Evolutionary conservation across 2,797 vertebrate species (phyloP).

Genomic region (Argentina silus): DNA sequence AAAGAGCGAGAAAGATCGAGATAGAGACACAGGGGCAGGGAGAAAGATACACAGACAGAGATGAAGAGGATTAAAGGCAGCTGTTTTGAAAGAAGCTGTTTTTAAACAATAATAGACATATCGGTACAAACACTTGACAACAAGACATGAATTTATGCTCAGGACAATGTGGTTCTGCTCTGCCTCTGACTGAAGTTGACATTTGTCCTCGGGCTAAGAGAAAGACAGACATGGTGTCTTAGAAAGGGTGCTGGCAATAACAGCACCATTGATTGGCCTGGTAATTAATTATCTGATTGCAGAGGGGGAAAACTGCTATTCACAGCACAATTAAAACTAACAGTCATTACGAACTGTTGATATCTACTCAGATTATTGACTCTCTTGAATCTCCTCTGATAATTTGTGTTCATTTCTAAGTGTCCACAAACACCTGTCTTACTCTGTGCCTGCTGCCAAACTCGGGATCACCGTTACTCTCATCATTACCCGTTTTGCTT

Average conservation of each 20-base stretch:
- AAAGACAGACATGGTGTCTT: constrained; percentile 45
- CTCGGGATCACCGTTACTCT: too few species aligned
- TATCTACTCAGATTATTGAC: constrained; percentile 60
- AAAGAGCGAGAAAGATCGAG: background rate
- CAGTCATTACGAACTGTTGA: constrained; percentile 54
- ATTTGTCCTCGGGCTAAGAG: constrained; percentile 42
- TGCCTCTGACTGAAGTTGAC: constrained; percentile 48
- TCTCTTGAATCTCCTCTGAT: constrained; percentile 41
- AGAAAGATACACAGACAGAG: background rate
- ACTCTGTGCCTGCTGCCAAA: background rate
- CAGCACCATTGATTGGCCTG: constrained; percentile 65
- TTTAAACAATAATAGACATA: constrained; percentile 36
- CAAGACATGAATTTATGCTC: constrained; percentile 45
- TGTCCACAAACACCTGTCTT: constrained; percentile 17
- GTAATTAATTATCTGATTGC: constrained; percentile 73
- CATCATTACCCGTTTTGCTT: constrained; percentile 13
- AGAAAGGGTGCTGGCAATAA: constrained; percentile 53
- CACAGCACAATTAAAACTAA: constrained; percentile 59
- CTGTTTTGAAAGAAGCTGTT: constrained; percentile 12
- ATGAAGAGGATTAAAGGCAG: background rate
- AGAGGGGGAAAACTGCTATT: constrained; percentile 48
- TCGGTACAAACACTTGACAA: constrained; percentile 46
- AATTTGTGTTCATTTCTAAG: constrained; percentile 44
- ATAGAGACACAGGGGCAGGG: background rate
- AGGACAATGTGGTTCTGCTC: constrained; percentile 38